A percentile compares a stretch with the other conserved stretches of the same genome.
Conservation (phyloP, 1,140 invertebrate genomes). For the Laodelphax striatellus region DNA sequence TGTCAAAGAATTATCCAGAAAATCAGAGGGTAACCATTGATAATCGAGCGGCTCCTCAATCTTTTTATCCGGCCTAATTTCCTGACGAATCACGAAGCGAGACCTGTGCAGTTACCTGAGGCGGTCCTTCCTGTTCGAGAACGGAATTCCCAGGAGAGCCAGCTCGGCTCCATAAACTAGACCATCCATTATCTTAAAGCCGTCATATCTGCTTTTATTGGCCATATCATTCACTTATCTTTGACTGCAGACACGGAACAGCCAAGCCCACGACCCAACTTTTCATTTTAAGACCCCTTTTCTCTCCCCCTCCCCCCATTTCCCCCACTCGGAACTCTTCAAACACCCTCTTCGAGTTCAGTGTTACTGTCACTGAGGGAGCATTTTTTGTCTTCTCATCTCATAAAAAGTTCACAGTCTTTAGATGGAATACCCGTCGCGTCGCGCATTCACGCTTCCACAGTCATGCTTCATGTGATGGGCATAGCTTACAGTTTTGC, state of each 20-base stretch:
- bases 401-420: background rate
- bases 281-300: slow-evolving; percentile 8
- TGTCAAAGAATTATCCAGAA: too few relatives aligned
- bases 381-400: background rate
- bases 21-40: too few relatives aligned
- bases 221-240: slow-evolving; percentile 14
- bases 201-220: slow-evolving; percentile 13
- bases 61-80: too few relatives aligned
- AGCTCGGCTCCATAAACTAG: slow-evolving; percentile 8
- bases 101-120: too few relatives aligned
- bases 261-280: slow-evolving; percentile 8
- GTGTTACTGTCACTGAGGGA: background rate
- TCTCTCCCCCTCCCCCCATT: background rate
- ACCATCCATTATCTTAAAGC: slow-evolving; percentile 13
- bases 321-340: background rate
- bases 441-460: background rate
- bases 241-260: slow-evolving; percentile 10
- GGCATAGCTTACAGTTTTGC: too few relatives aligned
- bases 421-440: background rate
- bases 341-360: background rate
- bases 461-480: background rate
- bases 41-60: too few relatives aligned
- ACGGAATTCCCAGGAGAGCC: too few relatives aligned
- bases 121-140: too few relatives aligned
- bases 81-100: too few relatives aligned